phyloP scores from a whole-genome alignment of 2,113 vertebrate species.

The Rhineura floridana region DNA sequence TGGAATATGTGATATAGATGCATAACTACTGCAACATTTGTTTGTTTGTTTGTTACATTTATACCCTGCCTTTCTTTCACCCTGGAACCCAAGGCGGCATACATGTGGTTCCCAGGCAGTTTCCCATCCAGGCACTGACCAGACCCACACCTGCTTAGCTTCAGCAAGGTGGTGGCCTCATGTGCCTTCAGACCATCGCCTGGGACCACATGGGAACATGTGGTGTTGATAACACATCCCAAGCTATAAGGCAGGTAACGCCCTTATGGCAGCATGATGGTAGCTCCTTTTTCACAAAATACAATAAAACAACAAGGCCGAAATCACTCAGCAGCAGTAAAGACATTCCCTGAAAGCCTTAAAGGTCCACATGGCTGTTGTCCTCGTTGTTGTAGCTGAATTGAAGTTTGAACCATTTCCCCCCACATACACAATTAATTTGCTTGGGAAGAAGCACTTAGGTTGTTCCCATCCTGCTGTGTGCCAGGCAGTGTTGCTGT shows the following conservation, averaged over 20 bases:
- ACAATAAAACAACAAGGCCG: neutral
- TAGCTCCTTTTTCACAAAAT: neutral
- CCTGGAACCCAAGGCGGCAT: no score
- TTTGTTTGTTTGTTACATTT: no score
- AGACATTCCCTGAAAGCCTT: neutral
- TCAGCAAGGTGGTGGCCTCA: no score
- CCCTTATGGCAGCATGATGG: neutral
- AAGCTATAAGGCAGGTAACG: neutral
- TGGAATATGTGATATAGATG: neutral
- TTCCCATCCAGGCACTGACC: no score
- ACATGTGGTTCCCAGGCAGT: no score
- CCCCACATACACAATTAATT: neutral
- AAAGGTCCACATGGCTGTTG: neutral
- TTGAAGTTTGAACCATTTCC: neutral
- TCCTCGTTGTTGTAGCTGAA: neutral
- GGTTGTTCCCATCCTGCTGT: neutral
- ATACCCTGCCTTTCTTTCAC: no score
- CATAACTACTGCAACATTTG: no score
- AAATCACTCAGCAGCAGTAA: neutral
- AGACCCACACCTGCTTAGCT: no score
- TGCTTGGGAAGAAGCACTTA: neutral
- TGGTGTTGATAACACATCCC: neutral
- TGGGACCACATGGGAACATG: no score
- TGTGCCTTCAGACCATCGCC: no score
- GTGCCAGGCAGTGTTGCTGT: rapidly evolving